Evolutionary conservation across 1,140 invertebrate species (phyloP).

Genomic region (Drosophila kanapiae): DNA sequence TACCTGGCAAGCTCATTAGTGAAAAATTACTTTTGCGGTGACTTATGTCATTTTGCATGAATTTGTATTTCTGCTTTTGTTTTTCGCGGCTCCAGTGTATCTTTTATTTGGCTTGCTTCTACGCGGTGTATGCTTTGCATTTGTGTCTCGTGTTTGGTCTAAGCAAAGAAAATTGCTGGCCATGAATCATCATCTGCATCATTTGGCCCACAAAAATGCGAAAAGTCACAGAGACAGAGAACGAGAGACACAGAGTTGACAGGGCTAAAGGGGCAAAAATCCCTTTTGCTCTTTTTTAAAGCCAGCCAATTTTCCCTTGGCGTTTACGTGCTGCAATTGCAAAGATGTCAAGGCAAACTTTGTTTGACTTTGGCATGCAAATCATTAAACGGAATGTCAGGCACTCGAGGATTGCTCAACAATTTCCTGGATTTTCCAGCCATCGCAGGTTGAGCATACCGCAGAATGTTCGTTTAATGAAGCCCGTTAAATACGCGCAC

Average conservation of each 20-base stretch:
- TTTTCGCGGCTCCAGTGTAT: constrained; percentile 33
- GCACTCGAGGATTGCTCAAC: constrained; percentile 34
- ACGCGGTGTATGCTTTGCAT: constrained; percentile 26
- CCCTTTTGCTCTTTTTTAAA: constrained; percentile 33
- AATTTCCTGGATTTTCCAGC: constrained; percentile 13
- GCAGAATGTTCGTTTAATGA: constrained; percentile 53
- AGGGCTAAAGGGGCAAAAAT: constrained; percentile 26
- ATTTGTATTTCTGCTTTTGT: constrained; percentile 80
- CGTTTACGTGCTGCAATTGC: constrained; percentile 76
- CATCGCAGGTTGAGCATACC: constrained; percentile 3
- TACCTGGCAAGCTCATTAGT: constrained; percentile 77
- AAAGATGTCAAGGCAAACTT: constrained; percentile 62
- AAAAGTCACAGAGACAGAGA: constrained; percentile 12
- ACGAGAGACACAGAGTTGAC: constrained; percentile 10
- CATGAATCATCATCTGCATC: constrained; percentile 74
- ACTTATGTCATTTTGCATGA: constrained; percentile 81
- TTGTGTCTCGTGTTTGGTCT: constrained; percentile 45
- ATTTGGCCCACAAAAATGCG: constrained; percentile 40
- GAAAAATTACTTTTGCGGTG: constrained; percentile 83
- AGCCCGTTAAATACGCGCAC: constrained; percentile 44
- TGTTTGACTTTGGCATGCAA: constrained; percentile 54
- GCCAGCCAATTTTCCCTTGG: constrained; percentile 62
- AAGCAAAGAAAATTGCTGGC: constrained; percentile 61
- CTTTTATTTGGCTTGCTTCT: constrained; percentile 16
- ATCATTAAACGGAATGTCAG: constrained; percentile 62